These are phyloP conservation scores for Cecropterus lyciades DNA, from an alignment of 1,140 invertebrate species.

Conservation along the genomic window DNA sequence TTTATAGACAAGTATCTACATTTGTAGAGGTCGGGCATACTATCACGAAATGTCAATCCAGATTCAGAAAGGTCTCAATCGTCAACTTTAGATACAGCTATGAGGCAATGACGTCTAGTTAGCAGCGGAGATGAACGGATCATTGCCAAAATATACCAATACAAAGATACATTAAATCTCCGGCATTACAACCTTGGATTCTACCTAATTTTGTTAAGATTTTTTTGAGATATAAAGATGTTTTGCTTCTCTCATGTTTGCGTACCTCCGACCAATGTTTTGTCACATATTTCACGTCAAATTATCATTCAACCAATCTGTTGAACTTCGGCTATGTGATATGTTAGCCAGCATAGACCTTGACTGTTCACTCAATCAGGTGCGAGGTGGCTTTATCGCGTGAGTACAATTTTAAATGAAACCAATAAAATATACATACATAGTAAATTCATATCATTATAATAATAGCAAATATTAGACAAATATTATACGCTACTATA, in stretches of 20 bases:
- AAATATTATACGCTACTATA: too few species aligned
- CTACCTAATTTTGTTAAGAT: not conserved
- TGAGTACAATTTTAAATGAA: not conserved
- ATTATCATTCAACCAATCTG: not conserved
- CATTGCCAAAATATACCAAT: slow-evolving; percentile 24
- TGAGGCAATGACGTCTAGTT: slow-evolving; percentile 25
- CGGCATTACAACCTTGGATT: not conserved
- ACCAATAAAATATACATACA: not conserved
- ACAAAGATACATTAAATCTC: slow-evolving; percentile 16
- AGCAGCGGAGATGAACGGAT: not conserved
- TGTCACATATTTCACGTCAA: too few species aligned
- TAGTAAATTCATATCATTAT: not conserved
- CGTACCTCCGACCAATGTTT: not conserved
- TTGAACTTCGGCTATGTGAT: not conserved
- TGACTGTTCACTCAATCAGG: not conserved
- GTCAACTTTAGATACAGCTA: slow-evolving; percentile 1
- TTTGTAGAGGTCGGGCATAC: too few species aligned
- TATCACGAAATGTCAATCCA: not conserved
- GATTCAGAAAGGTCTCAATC: not conserved
- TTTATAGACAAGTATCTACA: too few species aligned
- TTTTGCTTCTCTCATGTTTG: not conserved
- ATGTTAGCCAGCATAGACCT: not conserved
- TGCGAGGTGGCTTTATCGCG: not conserved
- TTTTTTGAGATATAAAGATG: not conserved
- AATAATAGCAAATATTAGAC: not conserved